Evolutionary conservation across 2,797 vertebrate species (phyloP).

Genomic region (Neoniphon sammara): DNA sequence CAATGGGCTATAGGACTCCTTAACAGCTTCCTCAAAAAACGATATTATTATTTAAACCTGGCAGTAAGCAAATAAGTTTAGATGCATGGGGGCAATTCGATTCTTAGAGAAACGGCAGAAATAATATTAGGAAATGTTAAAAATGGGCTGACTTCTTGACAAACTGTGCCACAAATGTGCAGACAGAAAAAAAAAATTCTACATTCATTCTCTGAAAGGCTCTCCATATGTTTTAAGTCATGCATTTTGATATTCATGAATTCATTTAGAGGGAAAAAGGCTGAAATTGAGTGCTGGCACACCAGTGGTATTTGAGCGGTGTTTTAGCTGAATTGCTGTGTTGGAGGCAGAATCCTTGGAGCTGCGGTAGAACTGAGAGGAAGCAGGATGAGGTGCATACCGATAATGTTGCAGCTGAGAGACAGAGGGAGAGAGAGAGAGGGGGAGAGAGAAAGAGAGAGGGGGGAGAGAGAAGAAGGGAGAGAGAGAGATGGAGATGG

Average conservation of each 20-base stretch:
- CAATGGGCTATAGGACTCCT: conserved; percentile 26
- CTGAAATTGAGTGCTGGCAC: conserved; percentile 64
- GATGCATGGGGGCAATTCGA: too few relatives aligned
- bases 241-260: conserved; percentile 70
- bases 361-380: conserved; percentile 67
- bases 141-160: background rate
- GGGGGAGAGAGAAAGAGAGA: background rate
- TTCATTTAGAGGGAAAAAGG: conserved; percentile 42
- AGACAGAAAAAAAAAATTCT: background rate
- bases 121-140: conserved; percentile 4
- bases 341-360: conserved; percentile 71
- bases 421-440: conserved; percentile 12
- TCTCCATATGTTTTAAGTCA: conserved; percentile 43
- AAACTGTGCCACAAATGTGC: too few relatives aligned
- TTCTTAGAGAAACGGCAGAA: conserved; percentile 2
- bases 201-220: conserved; percentile 18
- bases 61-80: conserved; percentile 19
- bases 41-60: too few relatives aligned
- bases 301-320: conserved; percentile 51
- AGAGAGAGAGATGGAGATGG: conserved; percentile 20
- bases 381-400: conserved; percentile 75
- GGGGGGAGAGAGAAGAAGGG: background rate
- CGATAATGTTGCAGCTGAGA: conserved; percentile 74
- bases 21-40: conserved; percentile 4
- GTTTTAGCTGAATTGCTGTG: conserved; percentile 71